Evolutionary conservation across 2,888 invertebrate genomes (phyloP).

Genomic region (Caradrina kadenii): DNA sequence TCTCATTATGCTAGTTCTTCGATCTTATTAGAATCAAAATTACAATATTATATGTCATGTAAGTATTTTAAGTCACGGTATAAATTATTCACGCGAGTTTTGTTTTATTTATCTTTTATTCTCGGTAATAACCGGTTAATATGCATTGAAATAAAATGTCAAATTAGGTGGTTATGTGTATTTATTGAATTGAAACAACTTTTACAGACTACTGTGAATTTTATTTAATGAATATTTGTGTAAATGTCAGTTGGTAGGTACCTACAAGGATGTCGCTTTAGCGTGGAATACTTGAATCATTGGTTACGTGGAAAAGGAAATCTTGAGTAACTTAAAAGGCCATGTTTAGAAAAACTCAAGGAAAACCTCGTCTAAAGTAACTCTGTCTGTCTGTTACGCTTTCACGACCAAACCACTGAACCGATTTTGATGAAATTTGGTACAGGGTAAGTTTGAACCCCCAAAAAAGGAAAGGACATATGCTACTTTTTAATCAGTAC

Average conservation of each 20-base stretch:
- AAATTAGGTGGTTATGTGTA: slow-evolving; percentile 9
- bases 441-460: no score
- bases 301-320: neutral
- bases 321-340: neutral
- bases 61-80: slow-evolving; percentile 6
- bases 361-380: neutral
- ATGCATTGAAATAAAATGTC: slow-evolving; percentile 12
- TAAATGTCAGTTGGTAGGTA: slow-evolving; percentile 44
- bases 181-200: slow-evolving; percentile 33
- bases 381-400: no score
- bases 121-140: slow-evolving; percentile 19
- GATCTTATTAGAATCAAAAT: slow-evolving; percentile 45
- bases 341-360: neutral
- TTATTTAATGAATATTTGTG: slow-evolving; percentile 21
- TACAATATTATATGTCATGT: slow-evolving; percentile 47
- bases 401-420: no score
- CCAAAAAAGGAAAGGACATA: no score
- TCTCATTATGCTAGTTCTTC: slow-evolving; percentile 25
- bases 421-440: no score
- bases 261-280: neutral
- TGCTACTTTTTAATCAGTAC: no score
- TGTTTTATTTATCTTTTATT: slow-evolving; percentile 10
- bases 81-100: slow-evolving; percentile 10
- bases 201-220: slow-evolving; percentile 22
- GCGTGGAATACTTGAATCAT: neutral